Conservation (phyloP, 2,888 invertebrate species). For the Kryphioiulus occultus region DNA sequence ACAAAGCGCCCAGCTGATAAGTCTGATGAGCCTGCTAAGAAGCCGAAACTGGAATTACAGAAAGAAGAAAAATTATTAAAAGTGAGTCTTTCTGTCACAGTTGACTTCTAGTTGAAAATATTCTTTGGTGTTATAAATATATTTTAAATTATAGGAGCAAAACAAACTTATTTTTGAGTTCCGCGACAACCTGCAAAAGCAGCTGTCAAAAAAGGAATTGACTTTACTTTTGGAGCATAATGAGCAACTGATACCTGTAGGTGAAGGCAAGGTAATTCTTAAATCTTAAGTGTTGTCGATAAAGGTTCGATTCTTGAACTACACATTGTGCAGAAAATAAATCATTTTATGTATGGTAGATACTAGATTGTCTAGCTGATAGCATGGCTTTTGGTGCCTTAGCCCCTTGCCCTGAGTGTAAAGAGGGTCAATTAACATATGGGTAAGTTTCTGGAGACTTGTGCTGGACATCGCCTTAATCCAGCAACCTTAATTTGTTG, state of each 20-base stretch:
- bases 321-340: not conserved
- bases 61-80: constrained; percentile 47
- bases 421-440: constrained; percentile 71
- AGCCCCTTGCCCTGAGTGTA: constrained; percentile 79
- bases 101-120: not conserved
- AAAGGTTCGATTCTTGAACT: not conserved
- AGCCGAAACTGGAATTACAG: constrained; percentile 19
- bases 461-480: too few species aligned
- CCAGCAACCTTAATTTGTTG: constrained; percentile 49
- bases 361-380: constrained; percentile 81
- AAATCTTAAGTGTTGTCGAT: constrained; percentile 55
- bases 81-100: not conserved
- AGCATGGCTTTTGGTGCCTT: constrained; percentile 87
- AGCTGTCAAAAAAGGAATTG: constrained; percentile 71
- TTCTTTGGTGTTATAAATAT: not conserved
- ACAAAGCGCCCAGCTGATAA: constrained; percentile 48
- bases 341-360: constrained; percentile 64
- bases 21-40: constrained; percentile 37
- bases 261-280: constrained; percentile 71
- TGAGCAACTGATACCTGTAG: constrained; percentile 72
- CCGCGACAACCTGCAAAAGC: constrained; percentile 70
- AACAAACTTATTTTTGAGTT: constrained; percentile 73
- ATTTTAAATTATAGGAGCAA: constrained; percentile 68
- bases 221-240: constrained; percentile 74
- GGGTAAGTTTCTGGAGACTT: constrained; percentile 57